These are phyloP conservation scores for Poecilia picta DNA, from an alignment of 2,797 vertebrate genomes.

Conservation along the genomic window DNA sequence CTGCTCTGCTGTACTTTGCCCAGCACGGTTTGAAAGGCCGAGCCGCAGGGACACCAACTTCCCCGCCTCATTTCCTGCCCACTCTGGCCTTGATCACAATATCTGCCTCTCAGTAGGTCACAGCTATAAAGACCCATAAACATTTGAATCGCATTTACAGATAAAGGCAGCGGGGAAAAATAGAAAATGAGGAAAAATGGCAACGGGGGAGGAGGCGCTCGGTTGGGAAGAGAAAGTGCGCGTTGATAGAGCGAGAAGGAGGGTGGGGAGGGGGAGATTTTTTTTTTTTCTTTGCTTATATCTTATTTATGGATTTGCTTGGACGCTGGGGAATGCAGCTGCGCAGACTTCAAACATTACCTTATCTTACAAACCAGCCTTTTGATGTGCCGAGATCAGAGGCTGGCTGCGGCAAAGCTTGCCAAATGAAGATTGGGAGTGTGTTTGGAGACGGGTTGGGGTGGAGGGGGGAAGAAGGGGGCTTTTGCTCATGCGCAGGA, in stretches of 20 bases:
- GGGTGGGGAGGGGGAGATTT: slow-evolving; percentile 49
- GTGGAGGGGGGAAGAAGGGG: slow-evolving; percentile 15
- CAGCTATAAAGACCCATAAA: slow-evolving; percentile 77
- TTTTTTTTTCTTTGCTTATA: slow-evolving; percentile 78
- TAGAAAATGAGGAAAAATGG: slow-evolving; percentile 28
- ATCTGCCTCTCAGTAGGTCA: slow-evolving; percentile 71
- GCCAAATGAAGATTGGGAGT: slow-evolving; percentile 89
- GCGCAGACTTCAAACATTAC: slow-evolving; percentile 95
- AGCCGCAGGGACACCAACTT: slow-evolving; percentile 39
- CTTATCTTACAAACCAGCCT: slow-evolving; percentile 97
- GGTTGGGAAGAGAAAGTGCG: slow-evolving; percentile 64
- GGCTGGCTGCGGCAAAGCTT: slow-evolving; percentile 87
- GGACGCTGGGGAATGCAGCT: slow-evolving; percentile 91
- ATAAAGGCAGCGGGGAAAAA: slow-evolving; percentile 65
- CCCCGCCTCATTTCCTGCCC: slow-evolving; percentile 52
- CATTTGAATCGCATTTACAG: slow-evolving; percentile 81
- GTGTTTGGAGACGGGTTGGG: slow-evolving; percentile 31
- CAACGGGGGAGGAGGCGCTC: slow-evolving; percentile 53
- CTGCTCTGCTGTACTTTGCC: slow-evolving; percentile 70
- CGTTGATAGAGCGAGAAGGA: slow-evolving; percentile 35
- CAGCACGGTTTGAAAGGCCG: slow-evolving; percentile 56
- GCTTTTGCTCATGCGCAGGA: slow-evolving; percentile 78
- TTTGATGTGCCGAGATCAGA: slow-evolving; percentile 96
- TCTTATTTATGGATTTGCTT: slow-evolving; percentile 96
- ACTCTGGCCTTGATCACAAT: slow-evolving; percentile 69